phyloP scores from a whole-genome alignment of 2,888 invertebrate species.

The Erebia aethiops region DNA sequence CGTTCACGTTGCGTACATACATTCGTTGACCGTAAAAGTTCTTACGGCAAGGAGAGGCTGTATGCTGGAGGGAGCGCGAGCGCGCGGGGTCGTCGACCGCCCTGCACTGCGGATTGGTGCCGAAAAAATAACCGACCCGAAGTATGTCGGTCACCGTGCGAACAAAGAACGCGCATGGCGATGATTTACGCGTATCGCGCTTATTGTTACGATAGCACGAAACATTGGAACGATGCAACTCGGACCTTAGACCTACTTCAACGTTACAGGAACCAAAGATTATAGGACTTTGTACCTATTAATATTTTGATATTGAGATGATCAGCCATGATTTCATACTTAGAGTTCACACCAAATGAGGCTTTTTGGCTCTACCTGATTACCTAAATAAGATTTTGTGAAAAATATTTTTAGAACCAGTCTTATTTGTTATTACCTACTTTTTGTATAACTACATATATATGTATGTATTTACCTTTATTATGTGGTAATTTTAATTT shows the following conservation, averaged over 20 bases:
- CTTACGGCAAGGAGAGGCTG: conserved; percentile 67
- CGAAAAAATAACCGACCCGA: conserved; percentile 79
- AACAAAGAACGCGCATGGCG: conserved; percentile 64
- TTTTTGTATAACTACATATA: no score
- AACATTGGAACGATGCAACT: conserved; percentile 12
- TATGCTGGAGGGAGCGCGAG: conserved; percentile 41
- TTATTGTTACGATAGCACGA: conserved; percentile 12
- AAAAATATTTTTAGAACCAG: neutral
- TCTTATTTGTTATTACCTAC: no score
- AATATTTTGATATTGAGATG: no score
- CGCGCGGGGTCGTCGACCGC: conserved; percentile 59
- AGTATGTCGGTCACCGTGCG: conserved; percentile 72
- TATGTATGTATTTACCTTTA: neutral
- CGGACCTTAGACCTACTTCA: neutral
- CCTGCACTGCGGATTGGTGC: conserved; percentile 73
- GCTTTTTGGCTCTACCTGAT: no score
- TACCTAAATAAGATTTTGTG: no score
- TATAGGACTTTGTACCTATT: neutral
- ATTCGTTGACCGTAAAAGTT: conserved; percentile 80
- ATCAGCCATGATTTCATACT: no score
- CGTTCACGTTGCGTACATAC: conserved; percentile 80
- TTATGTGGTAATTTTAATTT: neutral
- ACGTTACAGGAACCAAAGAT: neutral
- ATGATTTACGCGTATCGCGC: conserved; percentile 23
- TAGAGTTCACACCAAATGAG: no score